These are phyloP conservation scores for Prenolepis imparis DNA, from an alignment of 2,888 invertebrate genomes.

Conservation along the genomic window DNA sequence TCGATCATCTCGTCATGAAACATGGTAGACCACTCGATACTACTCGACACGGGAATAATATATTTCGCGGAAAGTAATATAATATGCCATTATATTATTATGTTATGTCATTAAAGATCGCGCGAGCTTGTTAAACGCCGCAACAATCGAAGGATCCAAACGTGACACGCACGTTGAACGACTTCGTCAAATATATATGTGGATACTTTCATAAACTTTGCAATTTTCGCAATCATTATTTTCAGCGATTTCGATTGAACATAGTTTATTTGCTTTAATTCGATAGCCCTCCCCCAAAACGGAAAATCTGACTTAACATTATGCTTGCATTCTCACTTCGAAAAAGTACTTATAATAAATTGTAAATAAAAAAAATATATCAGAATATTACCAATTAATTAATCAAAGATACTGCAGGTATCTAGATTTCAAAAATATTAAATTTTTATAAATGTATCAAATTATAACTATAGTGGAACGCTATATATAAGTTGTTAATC, in stretches of 20 bases:
- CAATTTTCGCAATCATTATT: background rate
- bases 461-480: too few relatives aligned
- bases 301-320: background rate
- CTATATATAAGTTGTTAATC: too few relatives aligned
- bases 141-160: slow-evolving; percentile 57
- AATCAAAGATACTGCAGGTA: background rate
- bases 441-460: background rate
- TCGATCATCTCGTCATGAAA: slow-evolving; percentile 38
- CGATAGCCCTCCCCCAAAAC: background rate
- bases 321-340: background rate
- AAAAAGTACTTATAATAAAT: background rate
- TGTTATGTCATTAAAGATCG: slow-evolving; percentile 44
- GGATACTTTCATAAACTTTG: slow-evolving; percentile 64
- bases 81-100: slow-evolving; percentile 29
- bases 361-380: background rate
- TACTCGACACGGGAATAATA: slow-evolving; percentile 33
- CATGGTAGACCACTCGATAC: slow-evolving; percentile 45
- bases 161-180: slow-evolving; percentile 65
- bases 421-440: background rate
- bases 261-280: background rate
- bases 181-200: slow-evolving; percentile 54
- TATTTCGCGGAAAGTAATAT: slow-evolving; percentile 54
- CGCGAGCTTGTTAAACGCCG: slow-evolving; percentile 50
- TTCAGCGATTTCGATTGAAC: background rate
- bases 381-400: background rate